Base-by-base conservation (phyloP, 2,797 vertebrate genomes). In the Harpia harpyja region DNA sequence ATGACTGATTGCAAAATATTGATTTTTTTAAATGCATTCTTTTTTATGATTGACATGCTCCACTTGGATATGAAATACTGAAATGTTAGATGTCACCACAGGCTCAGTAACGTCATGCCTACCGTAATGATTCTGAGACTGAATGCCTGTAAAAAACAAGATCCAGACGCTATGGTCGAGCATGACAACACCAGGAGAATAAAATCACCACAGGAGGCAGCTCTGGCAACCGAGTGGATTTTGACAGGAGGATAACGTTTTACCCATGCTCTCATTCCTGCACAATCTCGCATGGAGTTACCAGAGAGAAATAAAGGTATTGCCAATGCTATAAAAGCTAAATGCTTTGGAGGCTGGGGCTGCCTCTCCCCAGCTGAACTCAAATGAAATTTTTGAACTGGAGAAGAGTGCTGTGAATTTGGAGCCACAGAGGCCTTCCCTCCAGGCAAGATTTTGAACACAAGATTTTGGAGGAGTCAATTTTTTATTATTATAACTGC, bases 181-280 rank as follows among this genome's bases (percentile, higher is more conserved):
- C 24, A 27, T 22, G 37, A 32, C 41, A 88, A 13, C 20, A 59
- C 10, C 27, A 54, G 48, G 35, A 85, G 23, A 44, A 44, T 35
- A 27, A 75, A 84, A 61, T 61, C 46, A 33, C 21, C 3, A 2
- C 10, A 75, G 68, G 19, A 68, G 27, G 23, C 35, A 84, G 53
- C 18, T 64, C 44, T 75, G 53, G 28, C 22, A 75, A 7, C 6
- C 46, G 43, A 12, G 19, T 44, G 33, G 41, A 64, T 78, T 77
- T 95, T 92, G 48, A 60, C 0, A 0, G 24, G 10, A 51, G 12
- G 28, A 65, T 20, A 56, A 61, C 0, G 0, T 59, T 64, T 88
- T 43, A n/a, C 43, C 13, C 1, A 0, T 39, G 15, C 14, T 86
- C 28, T 94, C n/a, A 68, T 18, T 77, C 53, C 76, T 69, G 33